These are phyloP conservation scores for Strigamia crassipes DNA, from an alignment of 2,888 invertebrate species.

Conservation along the genomic window DNA sequence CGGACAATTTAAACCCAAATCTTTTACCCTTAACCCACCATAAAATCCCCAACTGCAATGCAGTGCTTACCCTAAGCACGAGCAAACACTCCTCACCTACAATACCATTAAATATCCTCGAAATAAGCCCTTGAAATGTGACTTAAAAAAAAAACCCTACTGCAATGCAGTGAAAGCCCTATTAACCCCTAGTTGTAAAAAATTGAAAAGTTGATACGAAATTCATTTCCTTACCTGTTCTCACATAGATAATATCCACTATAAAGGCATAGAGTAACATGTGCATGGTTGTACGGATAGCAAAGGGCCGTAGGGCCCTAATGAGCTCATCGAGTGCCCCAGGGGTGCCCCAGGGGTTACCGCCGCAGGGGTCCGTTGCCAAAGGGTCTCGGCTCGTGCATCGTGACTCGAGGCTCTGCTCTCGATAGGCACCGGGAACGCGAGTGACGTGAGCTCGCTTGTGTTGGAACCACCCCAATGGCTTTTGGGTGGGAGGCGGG, in stretches of 20 bases:
- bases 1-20: neutral
- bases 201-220: neutral
- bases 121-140: neutral
- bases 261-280: conserved; percentile 51
- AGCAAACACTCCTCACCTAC: neutral
- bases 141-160: neutral
- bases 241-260: conserved; percentile 50
- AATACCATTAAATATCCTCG: neutral
- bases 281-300: conserved; percentile 49
- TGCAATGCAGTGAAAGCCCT: neutral
- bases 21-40: conserved; percentile 3
- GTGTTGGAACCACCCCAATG: conserved; percentile 16
- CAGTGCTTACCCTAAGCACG: neutral
- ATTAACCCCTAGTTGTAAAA: neutral
- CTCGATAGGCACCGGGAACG: conserved; percentile 21
- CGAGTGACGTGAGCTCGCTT: conserved; percentile 16
- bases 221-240: conserved; percentile 49
- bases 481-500: conserved; percentile 21
- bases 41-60: neutral
- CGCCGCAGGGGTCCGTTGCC: conserved; percentile 21
- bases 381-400: conserved; percentile 21
- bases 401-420: conserved; percentile 2
- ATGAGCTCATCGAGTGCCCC: conserved; percentile 21
- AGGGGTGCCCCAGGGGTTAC: conserved; percentile 16
- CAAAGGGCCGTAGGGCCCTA: conserved; percentile 21